Percentiles rank a stretch among this genome's conserved stretches.
These are phyloP conservation scores for Leptopilina syphax DNA, from an alignment of 2,888 invertebrate genomes.

Conservation along the genomic window DNA sequence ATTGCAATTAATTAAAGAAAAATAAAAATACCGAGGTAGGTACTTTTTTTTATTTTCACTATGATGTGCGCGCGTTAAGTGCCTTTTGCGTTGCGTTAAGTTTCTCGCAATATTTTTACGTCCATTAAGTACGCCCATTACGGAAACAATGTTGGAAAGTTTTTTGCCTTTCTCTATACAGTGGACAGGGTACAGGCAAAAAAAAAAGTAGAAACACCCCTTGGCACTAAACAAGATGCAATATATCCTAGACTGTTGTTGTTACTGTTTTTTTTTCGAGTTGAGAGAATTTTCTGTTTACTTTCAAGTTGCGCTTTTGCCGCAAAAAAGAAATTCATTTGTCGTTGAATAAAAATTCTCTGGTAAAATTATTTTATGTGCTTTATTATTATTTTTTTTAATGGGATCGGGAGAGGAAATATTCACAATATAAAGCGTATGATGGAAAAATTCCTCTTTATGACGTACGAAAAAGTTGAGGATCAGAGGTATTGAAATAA, in stretches of 20 bases:
- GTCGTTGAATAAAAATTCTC: neutral
- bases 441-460: neutral
- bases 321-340: neutral
- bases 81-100: conserved; percentile 63
- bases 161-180: conserved; percentile 47
- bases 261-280: neutral
- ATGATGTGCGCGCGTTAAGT: conserved; percentile 60
- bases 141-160: conserved; percentile 52
- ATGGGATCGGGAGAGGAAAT: neutral
- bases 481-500: conserved; percentile 21
- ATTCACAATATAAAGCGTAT: neutral
- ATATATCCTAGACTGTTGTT: neutral
- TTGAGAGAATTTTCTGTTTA: neutral
- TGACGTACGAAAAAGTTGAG: neutral
- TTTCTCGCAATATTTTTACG: conserved; percentile 71
- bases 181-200: conserved; percentile 31
- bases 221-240: conserved; percentile 35
- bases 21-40: conserved; percentile 64
- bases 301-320: neutral
- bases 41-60: conserved; percentile 62
- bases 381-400: neutral
- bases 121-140: conserved; percentile 66
- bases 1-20: conserved; percentile 69
- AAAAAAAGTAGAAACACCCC: conserved; percentile 21
- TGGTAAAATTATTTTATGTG: conserved; percentile 1